phyloP scores from a whole-genome alignment of 1,140 invertebrate genomes.

The Papilio dardanus region DNA sequence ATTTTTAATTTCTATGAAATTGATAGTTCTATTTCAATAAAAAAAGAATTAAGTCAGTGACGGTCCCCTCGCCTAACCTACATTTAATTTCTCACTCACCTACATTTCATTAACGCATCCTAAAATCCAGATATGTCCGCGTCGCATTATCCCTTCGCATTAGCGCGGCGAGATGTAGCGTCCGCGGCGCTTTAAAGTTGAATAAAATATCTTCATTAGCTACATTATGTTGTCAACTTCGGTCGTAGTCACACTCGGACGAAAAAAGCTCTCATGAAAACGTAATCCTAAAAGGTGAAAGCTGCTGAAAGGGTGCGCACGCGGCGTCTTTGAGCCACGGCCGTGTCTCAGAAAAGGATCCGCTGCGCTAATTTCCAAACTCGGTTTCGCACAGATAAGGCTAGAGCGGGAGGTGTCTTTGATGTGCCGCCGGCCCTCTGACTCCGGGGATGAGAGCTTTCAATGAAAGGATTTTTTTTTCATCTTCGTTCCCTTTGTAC shows the following conservation, averaged over 20 bases:
- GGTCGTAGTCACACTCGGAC: conserved; percentile 56
- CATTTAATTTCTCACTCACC: conserved; percentile 28
- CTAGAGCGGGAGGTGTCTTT: conserved; percentile 75
- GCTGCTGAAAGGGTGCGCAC: conserved; percentile 70
- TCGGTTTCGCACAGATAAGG: conserved; percentile 77
- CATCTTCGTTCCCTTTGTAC: conserved; percentile 81
- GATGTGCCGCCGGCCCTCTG: conserved; percentile 78
- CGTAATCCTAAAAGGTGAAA: conserved; percentile 64
- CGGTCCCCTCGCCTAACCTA: neutral
- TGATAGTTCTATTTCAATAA: neutral
- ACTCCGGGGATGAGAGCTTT: conserved; percentile 79
- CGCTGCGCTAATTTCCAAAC: conserved; percentile 79
- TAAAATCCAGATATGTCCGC: conserved; percentile 49
- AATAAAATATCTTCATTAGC: conserved; percentile 73
- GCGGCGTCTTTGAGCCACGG: conserved; percentile 61
- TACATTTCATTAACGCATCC: conserved; percentile 49
- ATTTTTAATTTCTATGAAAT: neutral
- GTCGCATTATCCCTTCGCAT: conserved; percentile 56
- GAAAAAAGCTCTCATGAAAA: conserved; percentile 69
- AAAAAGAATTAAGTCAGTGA: neutral
- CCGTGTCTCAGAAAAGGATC: conserved; percentile 58
- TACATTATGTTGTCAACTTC: conserved; percentile 65
- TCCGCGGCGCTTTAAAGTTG: conserved; percentile 58
- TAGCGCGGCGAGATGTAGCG: conserved; percentile 54
- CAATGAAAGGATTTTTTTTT: conserved; percentile 82